Conservation (phyloP, 1,140 invertebrate genomes). For the Zelostemma sp. region DNA sequence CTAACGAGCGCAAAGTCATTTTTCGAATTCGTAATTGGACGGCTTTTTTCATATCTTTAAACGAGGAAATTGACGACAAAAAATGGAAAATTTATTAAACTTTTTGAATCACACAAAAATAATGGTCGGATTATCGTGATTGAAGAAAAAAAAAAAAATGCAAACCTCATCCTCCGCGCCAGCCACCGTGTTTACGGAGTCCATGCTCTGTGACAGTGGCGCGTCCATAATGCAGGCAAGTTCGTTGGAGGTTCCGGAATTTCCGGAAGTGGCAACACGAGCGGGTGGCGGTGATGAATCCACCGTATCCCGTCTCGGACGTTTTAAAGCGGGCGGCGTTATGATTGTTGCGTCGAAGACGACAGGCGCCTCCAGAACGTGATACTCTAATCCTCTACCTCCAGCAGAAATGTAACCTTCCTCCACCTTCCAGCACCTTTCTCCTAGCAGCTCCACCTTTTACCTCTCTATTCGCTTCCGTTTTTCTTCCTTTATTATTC, state of each 20-base stretch:
- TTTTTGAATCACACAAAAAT: no score
- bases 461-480: conserved; percentile 26
- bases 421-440: conserved; percentile 44
- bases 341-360: conserved; percentile 70
- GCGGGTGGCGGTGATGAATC: conserved; percentile 68
- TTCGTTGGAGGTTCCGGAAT: conserved; percentile 63
- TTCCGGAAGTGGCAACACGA: conserved; percentile 58
- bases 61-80: no score
- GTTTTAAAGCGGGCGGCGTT: conserved; percentile 72
- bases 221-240: conserved; percentile 72
- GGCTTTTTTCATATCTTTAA: no score
- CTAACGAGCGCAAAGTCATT: no score
- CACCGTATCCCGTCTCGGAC: conserved; percentile 72
- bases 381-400: conserved; percentile 57
- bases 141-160: no score
- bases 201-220: conserved; percentile 87
- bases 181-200: conserved; percentile 88
- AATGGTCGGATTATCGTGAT: no score
- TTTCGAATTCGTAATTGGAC: no score
- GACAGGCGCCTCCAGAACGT: conserved; percentile 69
- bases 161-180: conserved; percentile 94
- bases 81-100: no score
- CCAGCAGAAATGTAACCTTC: conserved; percentile 42
- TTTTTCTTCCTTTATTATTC: not conserved
- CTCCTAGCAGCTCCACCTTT: conserved; percentile 14